phyloP scores from a whole-genome alignment of 2,888 invertebrate genomes.

The Cosmia trapezina region DNA sequence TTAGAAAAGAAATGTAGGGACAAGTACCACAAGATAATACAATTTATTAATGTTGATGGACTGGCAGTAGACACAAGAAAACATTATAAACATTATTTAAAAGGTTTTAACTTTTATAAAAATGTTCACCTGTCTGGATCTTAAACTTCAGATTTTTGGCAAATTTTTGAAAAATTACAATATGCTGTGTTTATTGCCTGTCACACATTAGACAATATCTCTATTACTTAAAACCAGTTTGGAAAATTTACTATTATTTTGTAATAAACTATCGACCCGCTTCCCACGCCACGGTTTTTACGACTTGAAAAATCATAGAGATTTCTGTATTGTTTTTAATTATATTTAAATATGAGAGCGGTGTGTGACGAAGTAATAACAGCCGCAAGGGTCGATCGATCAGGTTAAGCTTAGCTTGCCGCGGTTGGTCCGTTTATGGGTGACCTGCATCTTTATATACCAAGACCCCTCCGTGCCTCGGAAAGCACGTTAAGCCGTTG shows the following conservation, averaged over 20 bases:
- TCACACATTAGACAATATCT: no score
- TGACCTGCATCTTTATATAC: no score
- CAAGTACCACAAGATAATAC: constrained; percentile 4
- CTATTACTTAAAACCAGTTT: background rate
- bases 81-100: background rate
- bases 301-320: background rate
- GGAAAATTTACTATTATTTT: background rate
- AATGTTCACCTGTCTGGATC: background rate
- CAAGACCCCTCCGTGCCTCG: no score
- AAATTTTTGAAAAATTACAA: no score
- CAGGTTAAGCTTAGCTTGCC: no score
- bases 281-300: background rate
- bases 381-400: no score
- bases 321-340: background rate
- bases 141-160: background rate
- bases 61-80: background rate
- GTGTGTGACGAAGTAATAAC: no score
- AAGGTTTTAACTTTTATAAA: background rate
- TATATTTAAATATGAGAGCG: background rate
- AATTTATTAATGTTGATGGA: constrained; percentile 15
- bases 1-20: constrained; percentile 31
- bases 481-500: no score
- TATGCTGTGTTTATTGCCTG: no score
- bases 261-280: background rate
- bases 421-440: no score